Conservation (phyloP, 2,888 invertebrate genomes). For the Trichogramma evanescens region DNA sequence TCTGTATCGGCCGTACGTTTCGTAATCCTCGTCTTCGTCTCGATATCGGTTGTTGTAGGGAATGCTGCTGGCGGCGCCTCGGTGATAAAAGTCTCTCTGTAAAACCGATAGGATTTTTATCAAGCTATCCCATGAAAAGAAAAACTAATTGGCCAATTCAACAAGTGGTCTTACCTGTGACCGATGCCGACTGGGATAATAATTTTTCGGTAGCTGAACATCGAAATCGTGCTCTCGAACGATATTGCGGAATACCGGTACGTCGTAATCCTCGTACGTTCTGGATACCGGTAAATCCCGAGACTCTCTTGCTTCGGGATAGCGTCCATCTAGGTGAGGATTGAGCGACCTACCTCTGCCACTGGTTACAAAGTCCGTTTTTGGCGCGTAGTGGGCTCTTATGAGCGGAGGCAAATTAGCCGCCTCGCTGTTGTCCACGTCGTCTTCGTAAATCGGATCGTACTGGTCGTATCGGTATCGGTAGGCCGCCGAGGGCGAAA, state of each 20-base stretch:
- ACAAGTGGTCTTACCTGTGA: conserved; percentile 23
- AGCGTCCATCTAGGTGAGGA: background rate
- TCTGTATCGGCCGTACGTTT: conserved; percentile 34
- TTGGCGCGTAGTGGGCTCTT: conserved; percentile 32
- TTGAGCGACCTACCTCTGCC: conserved; percentile 26
- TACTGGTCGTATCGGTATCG: conserved; percentile 18
- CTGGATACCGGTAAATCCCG: conserved; percentile 32
- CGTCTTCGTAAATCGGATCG: background rate
- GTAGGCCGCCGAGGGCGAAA: conserved; percentile 21
- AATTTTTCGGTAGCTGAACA: conserved; percentile 27
- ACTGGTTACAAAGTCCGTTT: conserved; percentile 40
- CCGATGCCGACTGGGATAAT: conserved; percentile 38
- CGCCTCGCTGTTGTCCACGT: conserved; percentile 2
- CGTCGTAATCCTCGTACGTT: conserved; percentile 34
- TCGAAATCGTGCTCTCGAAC: conserved; percentile 28
- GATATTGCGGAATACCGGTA: conserved; percentile 27
- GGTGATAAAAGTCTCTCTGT: conserved; percentile 35
- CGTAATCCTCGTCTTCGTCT: conserved; percentile 36
- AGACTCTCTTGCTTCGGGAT: conserved; percentile 33
- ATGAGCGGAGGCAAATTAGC: conserved; percentile 15
- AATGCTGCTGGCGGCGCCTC: conserved; percentile 16
- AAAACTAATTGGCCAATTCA: background rate
- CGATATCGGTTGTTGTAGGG: conserved; percentile 37
- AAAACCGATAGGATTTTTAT: background rate
- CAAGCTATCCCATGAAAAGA: background rate